Evolutionary conservation across 1,140 invertebrate species (phyloP), one percentile per base, ranked within the genome.

Genomic region (Gryllus bimaculatus): DNA sequence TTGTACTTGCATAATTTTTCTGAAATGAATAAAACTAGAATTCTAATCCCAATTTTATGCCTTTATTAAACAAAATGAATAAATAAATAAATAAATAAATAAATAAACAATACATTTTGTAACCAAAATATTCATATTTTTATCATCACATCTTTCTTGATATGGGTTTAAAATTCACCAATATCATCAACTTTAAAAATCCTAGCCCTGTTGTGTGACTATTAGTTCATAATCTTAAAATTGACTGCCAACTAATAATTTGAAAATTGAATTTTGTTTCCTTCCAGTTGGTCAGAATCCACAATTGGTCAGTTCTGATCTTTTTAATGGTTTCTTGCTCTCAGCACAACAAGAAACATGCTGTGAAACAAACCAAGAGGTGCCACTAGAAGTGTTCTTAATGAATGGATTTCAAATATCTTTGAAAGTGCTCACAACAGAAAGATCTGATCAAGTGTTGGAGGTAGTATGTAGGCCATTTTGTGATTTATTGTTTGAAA

Each of bases 261-360:
- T 26, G 0, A 79, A 49, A n/a, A 75, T 15, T 73, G 18, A 18
- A 2, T 66, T 75, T 54, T 80, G 84, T 82, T 83, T 84, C 76
- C 83, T 88, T 90, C 73, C 87, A 91, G 94, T 97, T 84, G 96
- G 96, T 49, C 96, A 97, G 89, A 95, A 95, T 87, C 86, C 90
- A 74, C 86, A 89, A 8, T 89, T 98, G 77, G 89, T 92, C 76
- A 92, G 91, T 83, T 93, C 93, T 21, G 91, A 95, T 82, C 86
- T 95, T 48, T 90, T 98, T 76, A 94, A 93, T 85, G 92, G 93
- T 83, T 98, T 98, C 87, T 88, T 98, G 78, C 89, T 96, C 47
- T 93, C 92, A 81, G 96, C 96, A 80, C 96, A 99, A 86, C 92
- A 96, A 89, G 96, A 96, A 86, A 94, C 92, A 8, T 89, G 91